Conservation (phyloP, 1,140 invertebrate species). For the Diabrotica virgifera region DNA sequence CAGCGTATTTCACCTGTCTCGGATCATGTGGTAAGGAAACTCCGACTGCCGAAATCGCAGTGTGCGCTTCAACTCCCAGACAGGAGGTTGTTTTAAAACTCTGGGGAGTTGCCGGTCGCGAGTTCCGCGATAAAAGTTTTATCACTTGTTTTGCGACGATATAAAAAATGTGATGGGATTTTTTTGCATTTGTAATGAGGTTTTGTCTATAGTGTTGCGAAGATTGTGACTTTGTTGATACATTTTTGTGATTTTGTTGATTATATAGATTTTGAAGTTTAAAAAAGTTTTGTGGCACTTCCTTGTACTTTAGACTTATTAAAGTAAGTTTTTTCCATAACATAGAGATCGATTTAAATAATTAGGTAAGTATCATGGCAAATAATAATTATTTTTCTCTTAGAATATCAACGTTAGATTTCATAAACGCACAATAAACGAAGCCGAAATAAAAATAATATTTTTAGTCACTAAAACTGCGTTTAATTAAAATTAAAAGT, state of each 20-base stretch:
- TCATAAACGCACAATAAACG: too few species aligned
- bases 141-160: not conserved
- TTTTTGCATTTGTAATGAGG: not conserved
- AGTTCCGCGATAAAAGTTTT: not conserved
- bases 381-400: too few species aligned
- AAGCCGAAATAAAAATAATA: too few species aligned
- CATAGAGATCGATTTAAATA: too few species aligned
- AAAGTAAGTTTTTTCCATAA: too few species aligned
- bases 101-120: not conserved
- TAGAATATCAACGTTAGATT: too few species aligned
- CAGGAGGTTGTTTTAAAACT: conserved; percentile 9
- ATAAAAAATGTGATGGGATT: not conserved
- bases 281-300: too few species aligned
- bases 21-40: conserved; percentile 3
- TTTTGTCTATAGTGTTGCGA: not conserved
- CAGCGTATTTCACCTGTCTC: conserved; percentile 9
- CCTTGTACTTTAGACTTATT: too few species aligned
- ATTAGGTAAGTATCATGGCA: too few species aligned
- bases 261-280: too few species aligned
- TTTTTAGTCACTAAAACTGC: too few species aligned
- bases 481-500: too few species aligned
- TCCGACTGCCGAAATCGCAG: not conserved
- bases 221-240: not conserved
- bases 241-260: not conserved
- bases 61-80: conserved; percentile 4